Evolutionary conservation across 2,113 vertebrate species (phyloP), one percentile per base, ranked within the genome.

Genomic region (Hymenochirus boettgeri): DNA sequence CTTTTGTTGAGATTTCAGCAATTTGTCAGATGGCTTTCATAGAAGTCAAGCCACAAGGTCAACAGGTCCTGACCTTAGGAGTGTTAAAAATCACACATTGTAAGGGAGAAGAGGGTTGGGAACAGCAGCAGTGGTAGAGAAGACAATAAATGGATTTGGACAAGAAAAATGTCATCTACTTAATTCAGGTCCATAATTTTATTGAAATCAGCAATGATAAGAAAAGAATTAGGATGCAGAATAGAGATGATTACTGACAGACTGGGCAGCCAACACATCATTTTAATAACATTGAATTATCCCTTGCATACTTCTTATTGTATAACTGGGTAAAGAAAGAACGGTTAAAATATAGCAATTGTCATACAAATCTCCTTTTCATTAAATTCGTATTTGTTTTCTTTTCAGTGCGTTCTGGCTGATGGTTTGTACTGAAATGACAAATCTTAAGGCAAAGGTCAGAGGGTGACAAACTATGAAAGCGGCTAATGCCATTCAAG

Each of bases 121-220:
- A 87, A 80, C 91, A 90, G 90, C 85, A 87, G 88, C 90, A 91
- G 87, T 89, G 88, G 82, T 83, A 75, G 84, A n/a, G n/a, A n/a
- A n/a, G 86, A 90, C 88, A 96, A 95, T 90, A 87, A 89, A 87
- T 87, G 82, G 83, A 80, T 83, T 77, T 79, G 86, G 83, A 86
- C 86, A 82, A 76, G 85, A 89, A 83, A 89, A 93, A 86, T 79
- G 73, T 83, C 90, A 94, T 99, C 85, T 97, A 85, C 92, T 96
- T 95, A 94, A 86, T 96, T 95, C 96, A 99, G 95, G 94, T 98
- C 93, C 88, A 86, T 90, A 91, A 89, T 91, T 90, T 94, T 92
- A 99, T 95, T 88, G 88, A 88, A 94, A 85, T 88, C 96, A 95
- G 98, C 94, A 97, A 86, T 89, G 90, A 90, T 86, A 88, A 94